Base-by-base conservation (phyloP, 1,140 invertebrate genomes). In the Planococcus citri region DNA sequence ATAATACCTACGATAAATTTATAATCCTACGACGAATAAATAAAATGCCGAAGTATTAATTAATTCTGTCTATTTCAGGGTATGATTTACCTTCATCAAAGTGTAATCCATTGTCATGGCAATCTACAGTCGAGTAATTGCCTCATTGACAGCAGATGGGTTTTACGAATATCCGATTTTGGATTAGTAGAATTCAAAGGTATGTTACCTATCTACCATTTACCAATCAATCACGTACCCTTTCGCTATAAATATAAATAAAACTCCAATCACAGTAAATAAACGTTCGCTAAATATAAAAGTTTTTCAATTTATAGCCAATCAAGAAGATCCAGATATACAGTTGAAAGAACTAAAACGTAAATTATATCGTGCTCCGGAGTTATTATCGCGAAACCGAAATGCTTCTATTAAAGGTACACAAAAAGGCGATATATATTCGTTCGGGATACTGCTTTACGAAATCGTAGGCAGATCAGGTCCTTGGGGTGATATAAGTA, bases 81-180 rank as follows among this genome's bases (percentile, higher is more conserved):
- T 12, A 83, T 89, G 78, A 90, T 89, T 69, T 91, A 91, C 74
- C 78, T 92, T 0, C 89, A 91, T 76, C 87, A 89, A 70, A 87
- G 85, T 60, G 83, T 86, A 8, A 84, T 91, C 0, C 78, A 85
- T 27, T 88, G 85, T 9, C 89, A 92, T 75, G 89, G 89, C 1
- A 88, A 89, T 74, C 77, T 92, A 6, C 84, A 86, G 41, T 88
- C 88, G 0, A 87, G 85, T 69, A 91, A 90, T 77, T 91, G 89
- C 77, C 77, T 91, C 8, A 86, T 92, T 2, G 89, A 91, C 76
- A 86, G 85, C 71, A 80, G 89, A 70, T 91, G 88, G 89, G 87
- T 91, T 20, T 77, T 91, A 6, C 88, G 91, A 77, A 87, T 92
- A 25, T 82, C 87, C 0, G 89, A 90, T 78, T 91, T 88, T 77